These are phyloP conservation scores for Augiades crinisus DNA, from an alignment of 2,888 invertebrate species.

Conservation along the genomic window DNA sequence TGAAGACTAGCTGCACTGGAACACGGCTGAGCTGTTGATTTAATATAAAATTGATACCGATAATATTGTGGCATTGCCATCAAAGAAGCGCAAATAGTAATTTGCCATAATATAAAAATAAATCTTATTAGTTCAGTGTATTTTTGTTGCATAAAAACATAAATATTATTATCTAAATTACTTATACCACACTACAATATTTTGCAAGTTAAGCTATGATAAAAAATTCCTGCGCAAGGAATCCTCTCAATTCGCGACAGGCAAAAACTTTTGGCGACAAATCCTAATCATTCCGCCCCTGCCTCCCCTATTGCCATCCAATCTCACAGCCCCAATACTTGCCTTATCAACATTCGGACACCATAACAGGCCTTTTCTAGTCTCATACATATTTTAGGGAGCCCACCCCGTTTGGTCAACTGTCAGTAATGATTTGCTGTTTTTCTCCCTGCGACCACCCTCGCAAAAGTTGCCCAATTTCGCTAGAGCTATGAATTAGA, in stretches of 20 bases:
- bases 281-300: conserved; percentile 63
- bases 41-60: too few species aligned
- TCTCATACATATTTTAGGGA: conserved; percentile 80
- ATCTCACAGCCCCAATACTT: conserved; percentile 68
- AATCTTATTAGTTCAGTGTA: too few species aligned
- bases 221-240: conserved; percentile 43
- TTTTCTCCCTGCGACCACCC: conserved; percentile 70
- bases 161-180: too few species aligned
- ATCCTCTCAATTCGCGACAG: conserved; percentile 40
- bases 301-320: conserved; percentile 60
- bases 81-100: too few species aligned
- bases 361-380: conserved; percentile 76
- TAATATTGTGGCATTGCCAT: too few species aligned
- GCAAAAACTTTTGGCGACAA: conserved; percentile 54
- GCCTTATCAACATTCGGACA: conserved; percentile 82
- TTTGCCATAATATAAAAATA: too few species aligned
- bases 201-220: conserved; percentile 32
- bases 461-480: conserved; percentile 46
- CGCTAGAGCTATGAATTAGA: conserved; percentile 35
- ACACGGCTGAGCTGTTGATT: too few species aligned
- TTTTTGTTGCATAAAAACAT: too few species aligned
- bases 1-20: too few species aligned
- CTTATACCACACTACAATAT: conserved; percentile 13
- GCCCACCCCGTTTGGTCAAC: conserved; percentile 78
- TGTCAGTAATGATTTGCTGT: conserved; percentile 81